These are phyloP conservation scores for Cryptoleucopteryx plumbea DNA, from an alignment of 2,113 vertebrate genomes.

Conservation along the genomic window DNA sequence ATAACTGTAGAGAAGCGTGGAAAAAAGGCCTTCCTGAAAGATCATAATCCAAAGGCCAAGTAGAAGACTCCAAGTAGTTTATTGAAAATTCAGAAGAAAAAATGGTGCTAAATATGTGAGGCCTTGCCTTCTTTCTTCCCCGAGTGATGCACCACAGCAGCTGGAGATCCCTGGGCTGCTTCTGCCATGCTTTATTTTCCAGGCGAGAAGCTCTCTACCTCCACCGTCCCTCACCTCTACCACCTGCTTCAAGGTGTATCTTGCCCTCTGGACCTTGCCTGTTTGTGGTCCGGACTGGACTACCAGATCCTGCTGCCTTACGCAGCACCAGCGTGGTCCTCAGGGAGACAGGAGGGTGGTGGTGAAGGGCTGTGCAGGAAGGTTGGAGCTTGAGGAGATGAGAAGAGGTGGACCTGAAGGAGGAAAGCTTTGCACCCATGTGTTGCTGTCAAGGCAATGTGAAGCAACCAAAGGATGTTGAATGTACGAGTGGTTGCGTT, in stretches of 20 bases:
- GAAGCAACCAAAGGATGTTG: neutral
- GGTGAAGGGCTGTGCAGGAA: neutral
- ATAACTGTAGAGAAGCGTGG: neutral
- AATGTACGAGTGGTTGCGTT: rapidly evolving
- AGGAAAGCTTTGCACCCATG: neutral
- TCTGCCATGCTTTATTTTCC: neutral
- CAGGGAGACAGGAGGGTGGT: neutral
- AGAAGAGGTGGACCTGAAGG: neutral
- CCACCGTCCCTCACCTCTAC: neutral
- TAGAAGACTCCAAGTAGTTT: neutral
- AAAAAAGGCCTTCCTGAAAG: neutral
- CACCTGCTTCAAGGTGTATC: neutral
- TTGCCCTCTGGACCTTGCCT: neutral
- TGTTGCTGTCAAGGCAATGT: neutral
- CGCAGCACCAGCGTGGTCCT: neutral
- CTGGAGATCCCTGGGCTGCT: neutral
- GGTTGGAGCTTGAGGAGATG: neutral
- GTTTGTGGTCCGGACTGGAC: neutral
- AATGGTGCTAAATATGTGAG: neutral
- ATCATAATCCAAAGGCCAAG: neutral
- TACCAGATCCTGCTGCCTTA: neutral
- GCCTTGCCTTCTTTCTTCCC: neutral
- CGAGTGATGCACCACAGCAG: neutral
- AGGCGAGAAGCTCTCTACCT: neutral
- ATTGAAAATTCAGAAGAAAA: neutral